Evolutionary conservation across 1,140 invertebrate species (phyloP).

Genomic region (Ganaspis sp.): DNA sequence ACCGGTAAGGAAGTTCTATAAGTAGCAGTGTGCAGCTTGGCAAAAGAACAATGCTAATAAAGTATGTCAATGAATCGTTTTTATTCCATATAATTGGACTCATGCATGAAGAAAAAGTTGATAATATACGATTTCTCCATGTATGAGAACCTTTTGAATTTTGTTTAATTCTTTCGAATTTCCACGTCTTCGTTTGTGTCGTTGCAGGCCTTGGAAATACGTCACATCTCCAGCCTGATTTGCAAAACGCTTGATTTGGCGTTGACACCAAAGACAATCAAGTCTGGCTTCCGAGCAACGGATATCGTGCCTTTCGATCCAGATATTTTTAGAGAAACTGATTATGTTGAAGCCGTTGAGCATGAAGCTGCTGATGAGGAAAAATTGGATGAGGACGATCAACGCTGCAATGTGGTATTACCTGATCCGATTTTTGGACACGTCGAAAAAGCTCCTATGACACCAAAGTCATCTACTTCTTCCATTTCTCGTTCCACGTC

Average conservation of each 20-base stretch:
- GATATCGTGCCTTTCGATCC: no score
- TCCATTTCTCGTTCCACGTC: no score
- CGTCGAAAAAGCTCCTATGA: background rate
- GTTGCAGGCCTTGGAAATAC: background rate
- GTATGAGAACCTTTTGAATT: background rate
- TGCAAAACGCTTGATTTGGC: background rate
- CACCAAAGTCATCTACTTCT: background rate
- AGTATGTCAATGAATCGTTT: no score
- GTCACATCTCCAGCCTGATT: background rate
- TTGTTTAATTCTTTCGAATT: background rate
- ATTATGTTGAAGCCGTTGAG: conserved; percentile 32
- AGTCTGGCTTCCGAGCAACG: no score
- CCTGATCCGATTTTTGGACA: no score
- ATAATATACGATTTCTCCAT: no score
- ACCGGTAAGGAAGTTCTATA: conserved; percentile 67
- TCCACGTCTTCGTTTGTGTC: background rate
- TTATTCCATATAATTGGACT: no score
- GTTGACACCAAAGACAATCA: background rate
- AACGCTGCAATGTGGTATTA: background rate
- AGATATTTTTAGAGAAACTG: conserved; percentile 41
- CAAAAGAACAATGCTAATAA: no score
- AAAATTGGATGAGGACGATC: background rate
- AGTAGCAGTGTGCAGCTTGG: no score
- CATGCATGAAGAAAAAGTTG: no score
- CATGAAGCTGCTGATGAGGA: background rate